Base-by-base conservation (phyloP, 2,113 vertebrate species). In the Bostrychus sinensis region DNA sequence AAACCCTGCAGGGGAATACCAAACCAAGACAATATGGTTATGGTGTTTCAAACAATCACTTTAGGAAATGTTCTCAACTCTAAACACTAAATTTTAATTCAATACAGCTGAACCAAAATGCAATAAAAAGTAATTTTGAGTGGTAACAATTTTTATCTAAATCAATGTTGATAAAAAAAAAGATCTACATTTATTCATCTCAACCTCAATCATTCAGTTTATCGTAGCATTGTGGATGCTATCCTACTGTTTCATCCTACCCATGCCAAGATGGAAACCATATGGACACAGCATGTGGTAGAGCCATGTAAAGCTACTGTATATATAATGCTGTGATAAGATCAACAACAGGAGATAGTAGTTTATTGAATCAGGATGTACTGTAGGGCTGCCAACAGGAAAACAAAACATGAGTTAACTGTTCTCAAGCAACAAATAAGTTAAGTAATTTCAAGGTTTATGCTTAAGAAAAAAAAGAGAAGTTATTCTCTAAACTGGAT, bases 251-350 rank as follows among this genome's bases (percentile, higher is more conserved):
- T 46, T 46, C 43, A 46, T 34, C 32, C 17, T 10, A 12, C 3
- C 3, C 41, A 63, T 16, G 42, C 17, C 43, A 46, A 46, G 9
- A 42, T 4, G 32, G 13, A 28, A 4, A 20, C 25, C 8, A 8
- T 37, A 42, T 42, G 3, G 59, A 54, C 16, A 17, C 43, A 46
- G 43, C 43, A 23, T 46, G 43, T 46, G 43, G 43, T 46, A 13
- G 43, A 20, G 23, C 43, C 20, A 46, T 46, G 43, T 46, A 46
- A 46, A 46, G 43, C 43, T 46, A 23, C 20, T 22, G 43, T 23
- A 10, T 7, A 46, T 22, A 11, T 22, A 46, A 46, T 46, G 23
- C 20, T 22, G 19, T 12, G 10, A 20, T 46, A 23, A 46, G 43
- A 9, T 20, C 20, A 46, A 22, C 2, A 46, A 46, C 20, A 46